Conservation (phyloP, 2,113 vertebrate genomes). For the Dendrocopos noguchii region DNA sequence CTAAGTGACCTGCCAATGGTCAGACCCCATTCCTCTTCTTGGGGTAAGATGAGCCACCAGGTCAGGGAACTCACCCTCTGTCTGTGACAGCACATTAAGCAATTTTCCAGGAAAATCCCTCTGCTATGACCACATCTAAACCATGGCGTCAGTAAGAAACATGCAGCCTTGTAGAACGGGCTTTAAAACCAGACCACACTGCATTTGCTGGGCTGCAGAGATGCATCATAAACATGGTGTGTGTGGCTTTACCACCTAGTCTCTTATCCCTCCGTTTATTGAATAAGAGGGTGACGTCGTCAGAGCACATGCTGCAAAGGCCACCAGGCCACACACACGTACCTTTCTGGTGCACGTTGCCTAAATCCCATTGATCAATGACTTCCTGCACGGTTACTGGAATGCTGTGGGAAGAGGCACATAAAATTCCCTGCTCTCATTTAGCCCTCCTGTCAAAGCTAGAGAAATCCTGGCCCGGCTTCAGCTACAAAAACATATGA, state of each 20-base stretch:
- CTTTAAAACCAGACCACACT: conserved; percentile 35
- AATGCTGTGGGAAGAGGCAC: conserved; percentile 74
- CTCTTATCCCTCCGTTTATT: not conserved
- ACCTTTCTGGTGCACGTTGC: conserved; percentile 26
- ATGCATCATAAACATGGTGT: not conserved
- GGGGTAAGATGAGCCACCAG: conserved; percentile 11
- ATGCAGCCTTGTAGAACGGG: not conserved
- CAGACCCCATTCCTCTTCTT: not conserved
- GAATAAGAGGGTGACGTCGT: conserved; percentile 12
- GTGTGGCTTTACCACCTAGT: conserved; percentile 45
- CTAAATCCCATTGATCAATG: conserved; percentile 68
- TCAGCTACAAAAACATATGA: conserved; percentile 71
- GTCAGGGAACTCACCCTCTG: conserved; percentile 12
- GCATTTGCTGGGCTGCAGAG: accelerated
- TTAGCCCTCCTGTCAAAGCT: conserved; percentile 64
- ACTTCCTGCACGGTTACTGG: conserved; percentile 67
- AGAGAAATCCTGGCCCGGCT: conserved; percentile 66
- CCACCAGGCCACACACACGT: not conserved
- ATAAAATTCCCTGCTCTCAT: conserved; percentile 70
- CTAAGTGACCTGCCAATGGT: not conserved
- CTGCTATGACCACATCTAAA: conserved; percentile 44
- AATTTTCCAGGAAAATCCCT: conserved; percentile 52
- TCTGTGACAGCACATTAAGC: not conserved
- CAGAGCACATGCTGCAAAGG: not conserved
- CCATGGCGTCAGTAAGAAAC: not conserved